Evolutionary conservation across 35 echinoderm and acorn worm species (phyloP).

Genomic region (Ophioderma brevispina): DNA sequence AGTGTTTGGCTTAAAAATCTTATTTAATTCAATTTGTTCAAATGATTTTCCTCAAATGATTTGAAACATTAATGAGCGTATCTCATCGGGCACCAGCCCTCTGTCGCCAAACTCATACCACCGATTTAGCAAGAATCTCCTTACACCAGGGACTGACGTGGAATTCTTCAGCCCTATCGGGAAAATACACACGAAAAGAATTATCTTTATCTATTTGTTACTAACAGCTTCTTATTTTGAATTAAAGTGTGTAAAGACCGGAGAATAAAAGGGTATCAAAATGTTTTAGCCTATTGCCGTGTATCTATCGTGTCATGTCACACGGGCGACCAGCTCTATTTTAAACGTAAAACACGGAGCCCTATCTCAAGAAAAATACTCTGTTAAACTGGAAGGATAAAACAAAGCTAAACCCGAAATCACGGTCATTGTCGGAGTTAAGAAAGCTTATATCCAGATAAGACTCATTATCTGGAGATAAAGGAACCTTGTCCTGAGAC

Average conservation of each 20-base stretch:
- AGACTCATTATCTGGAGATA: too few species aligned
- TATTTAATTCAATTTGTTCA: neutral
- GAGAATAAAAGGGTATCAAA: neutral
- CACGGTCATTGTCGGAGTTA: too few species aligned
- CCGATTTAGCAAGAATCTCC: constrained; percentile 74
- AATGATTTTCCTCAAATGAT: neutral
- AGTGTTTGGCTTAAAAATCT: neutral
- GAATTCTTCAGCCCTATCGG: constrained; percentile 83
- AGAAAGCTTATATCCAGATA: too few species aligned
- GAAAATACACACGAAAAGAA: neutral
- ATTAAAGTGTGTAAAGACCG: too few species aligned
- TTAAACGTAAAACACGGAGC: too few species aligned
- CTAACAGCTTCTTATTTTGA: too few species aligned
- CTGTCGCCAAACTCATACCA: constrained; percentile 83
- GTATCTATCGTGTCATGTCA: neutral
- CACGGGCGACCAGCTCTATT: too few species aligned
- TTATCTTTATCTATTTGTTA: too few species aligned
- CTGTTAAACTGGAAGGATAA: too few species aligned
- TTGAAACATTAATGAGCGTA: neutral
- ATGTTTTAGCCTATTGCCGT: neutral
- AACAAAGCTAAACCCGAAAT: too few species aligned
- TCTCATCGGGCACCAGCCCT: constrained; percentile 59
- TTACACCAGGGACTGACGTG: constrained; percentile 90
- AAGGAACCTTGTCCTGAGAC: too few species aligned
- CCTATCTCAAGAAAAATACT: too few species aligned